These are phyloP conservation scores for Stichopus chloronotus DNA, from an alignment of 35 echinoderm and acorn worm genomes.

Conservation along the genomic window DNA sequence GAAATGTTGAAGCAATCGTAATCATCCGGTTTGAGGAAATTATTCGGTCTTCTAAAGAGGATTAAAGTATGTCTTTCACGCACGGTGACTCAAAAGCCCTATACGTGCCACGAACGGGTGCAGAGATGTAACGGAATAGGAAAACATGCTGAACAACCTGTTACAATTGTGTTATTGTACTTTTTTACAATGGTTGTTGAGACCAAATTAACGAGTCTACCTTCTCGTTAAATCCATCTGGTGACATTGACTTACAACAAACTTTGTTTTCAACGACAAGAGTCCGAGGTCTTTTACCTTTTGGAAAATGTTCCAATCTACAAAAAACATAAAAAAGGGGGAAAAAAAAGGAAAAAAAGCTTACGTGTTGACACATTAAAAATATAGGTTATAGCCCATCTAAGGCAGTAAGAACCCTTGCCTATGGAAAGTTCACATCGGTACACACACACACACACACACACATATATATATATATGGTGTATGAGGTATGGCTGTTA, in stretches of 20 bases:
- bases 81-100: conserved; percentile 30
- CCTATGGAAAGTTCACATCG: no score
- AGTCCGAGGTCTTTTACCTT: conserved; percentile 35
- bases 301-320: background rate
- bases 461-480: no score
- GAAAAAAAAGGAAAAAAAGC: no score
- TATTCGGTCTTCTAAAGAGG: background rate
- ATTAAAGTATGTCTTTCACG: conserved; percentile 4
- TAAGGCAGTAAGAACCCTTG: no score
- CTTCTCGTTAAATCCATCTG: conserved; percentile 1
- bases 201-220: conserved; percentile 30
- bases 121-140: background rate
- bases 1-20: conserved; percentile 24
- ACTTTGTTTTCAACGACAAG: background rate
- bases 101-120: background rate
- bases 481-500: no score
- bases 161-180: conserved; percentile 41
- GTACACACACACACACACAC: no score
- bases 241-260: background rate
- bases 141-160: background rate
- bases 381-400: no score
- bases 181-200: conserved; percentile 39
- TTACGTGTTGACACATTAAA: no score
- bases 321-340: no score
- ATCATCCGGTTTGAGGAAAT: conserved; percentile 50